Percentiles rank a stretch among this genome's conserved stretches.
Conservation (phyloP, 2,888 invertebrate genomes). For the Netelia fuscicornis region DNA sequence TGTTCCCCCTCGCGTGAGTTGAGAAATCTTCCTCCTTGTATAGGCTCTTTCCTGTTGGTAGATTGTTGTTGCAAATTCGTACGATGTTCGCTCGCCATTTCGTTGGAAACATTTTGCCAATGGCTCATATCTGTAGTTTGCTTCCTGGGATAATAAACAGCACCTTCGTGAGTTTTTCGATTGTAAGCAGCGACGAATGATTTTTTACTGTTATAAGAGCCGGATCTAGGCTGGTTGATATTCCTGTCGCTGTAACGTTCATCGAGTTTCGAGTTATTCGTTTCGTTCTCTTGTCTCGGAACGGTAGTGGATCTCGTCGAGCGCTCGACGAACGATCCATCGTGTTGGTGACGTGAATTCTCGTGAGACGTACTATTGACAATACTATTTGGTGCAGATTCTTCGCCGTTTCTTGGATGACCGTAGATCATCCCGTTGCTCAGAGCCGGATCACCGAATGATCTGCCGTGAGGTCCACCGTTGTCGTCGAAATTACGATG, state of each 20-base stretch:
- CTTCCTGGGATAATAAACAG: conserved; percentile 68
- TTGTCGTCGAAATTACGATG: conserved; percentile 75
- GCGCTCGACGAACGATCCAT: conserved; percentile 32
- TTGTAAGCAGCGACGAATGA: conserved; percentile 38
- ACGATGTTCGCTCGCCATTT: conserved; percentile 49
- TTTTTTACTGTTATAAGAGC: conserved; percentile 36
- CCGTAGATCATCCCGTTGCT: conserved; percentile 77
- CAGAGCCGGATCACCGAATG: conserved; percentile 64
- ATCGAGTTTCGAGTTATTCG: conserved; percentile 6
- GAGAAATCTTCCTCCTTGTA: conserved; percentile 35
- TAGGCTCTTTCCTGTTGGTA: conserved; percentile 27
- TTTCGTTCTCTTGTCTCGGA: conserved; percentile 30
- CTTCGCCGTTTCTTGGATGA: conserved; percentile 75
- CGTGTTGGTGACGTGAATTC: conserved; percentile 47
- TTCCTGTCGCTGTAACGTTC: conserved; percentile 17
- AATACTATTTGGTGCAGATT: conserved; percentile 59
- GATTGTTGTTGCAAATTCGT: conserved; percentile 15
- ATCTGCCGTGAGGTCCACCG: conserved; percentile 29
- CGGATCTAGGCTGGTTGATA: conserved; percentile 4
- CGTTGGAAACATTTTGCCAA: conserved; percentile 66
- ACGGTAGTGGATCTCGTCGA: conserved; percentile 6
- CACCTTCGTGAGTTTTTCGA: conserved; percentile 66
- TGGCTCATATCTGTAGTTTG: conserved; percentile 56
- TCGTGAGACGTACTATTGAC: conserved; percentile 43
- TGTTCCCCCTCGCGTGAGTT: conserved; percentile 9